These are phyloP conservation scores for Heteromormyrus szaboi DNA, from an alignment of 2,797 vertebrate species.

Conservation along the genomic window DNA sequence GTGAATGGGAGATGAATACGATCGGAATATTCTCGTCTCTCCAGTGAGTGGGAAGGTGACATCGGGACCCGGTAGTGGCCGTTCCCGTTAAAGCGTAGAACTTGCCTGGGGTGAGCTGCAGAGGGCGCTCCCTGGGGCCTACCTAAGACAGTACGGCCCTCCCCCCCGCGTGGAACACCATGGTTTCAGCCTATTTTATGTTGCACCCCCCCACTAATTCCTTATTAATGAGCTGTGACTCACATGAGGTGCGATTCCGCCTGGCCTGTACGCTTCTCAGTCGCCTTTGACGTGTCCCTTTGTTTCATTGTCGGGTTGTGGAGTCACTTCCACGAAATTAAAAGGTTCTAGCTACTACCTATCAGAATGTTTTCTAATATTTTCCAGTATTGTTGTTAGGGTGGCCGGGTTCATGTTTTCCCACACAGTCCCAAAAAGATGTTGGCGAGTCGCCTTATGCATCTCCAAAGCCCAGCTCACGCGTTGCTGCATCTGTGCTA, in stretches of 20 bases:
- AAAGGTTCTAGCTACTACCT: neutral
- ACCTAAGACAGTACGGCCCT: constrained; percentile 8
- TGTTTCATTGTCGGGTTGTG: neutral
- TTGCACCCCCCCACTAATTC: neutral
- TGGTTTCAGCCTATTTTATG: neutral
- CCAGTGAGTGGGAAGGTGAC: neutral
- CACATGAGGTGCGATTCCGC: neutral
- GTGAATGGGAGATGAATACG: neutral
- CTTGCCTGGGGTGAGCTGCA: neutral
- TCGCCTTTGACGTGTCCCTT: neutral
- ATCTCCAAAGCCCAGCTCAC: neutral
- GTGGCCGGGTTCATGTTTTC: neutral
- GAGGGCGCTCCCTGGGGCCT: constrained; percentile 24
- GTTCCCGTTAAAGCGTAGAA: neutral
- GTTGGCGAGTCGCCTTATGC: too few species aligned
- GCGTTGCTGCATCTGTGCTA: neutral
- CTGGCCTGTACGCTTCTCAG: neutral
- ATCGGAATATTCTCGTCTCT: neutral
- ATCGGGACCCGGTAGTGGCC: neutral
- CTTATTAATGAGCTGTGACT: neutral
- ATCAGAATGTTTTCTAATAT: neutral
- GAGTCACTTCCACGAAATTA: neutral
- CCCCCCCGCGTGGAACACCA: neutral
- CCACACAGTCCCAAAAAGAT: neutral
- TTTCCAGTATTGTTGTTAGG: neutral